phyloP scores from a whole-genome alignment of 1,140 invertebrate species.

The Hesperophylax magnus region DNA sequence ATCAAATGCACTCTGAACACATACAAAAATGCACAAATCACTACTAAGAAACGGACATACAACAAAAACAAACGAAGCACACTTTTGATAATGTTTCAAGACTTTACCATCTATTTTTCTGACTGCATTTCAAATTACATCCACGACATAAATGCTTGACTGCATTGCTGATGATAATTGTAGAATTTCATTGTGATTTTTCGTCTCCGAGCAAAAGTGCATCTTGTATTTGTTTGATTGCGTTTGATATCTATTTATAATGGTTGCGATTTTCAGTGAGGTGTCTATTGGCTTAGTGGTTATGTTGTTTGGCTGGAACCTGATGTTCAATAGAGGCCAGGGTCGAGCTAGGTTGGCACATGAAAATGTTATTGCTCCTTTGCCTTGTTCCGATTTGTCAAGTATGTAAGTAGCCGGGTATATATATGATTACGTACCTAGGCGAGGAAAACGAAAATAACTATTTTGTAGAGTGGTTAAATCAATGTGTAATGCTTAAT shows the following conservation, averaged over 20 bases:
- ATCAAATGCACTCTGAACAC: not conserved
- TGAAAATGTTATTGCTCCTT: slow-evolving; percentile 31
- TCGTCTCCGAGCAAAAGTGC: not conserved
- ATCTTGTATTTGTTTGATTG: not conserved
- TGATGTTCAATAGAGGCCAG: slow-evolving; percentile 8
- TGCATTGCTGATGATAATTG: not conserved
- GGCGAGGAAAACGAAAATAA: too few relatives aligned
- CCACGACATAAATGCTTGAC: not conserved
- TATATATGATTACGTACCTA: too few relatives aligned
- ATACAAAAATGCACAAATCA: not conserved
- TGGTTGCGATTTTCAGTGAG: not conserved
- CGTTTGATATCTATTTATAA: not conserved
- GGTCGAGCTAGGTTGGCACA: slow-evolving; percentile 6
- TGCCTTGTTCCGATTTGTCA: slow-evolving; percentile 23
- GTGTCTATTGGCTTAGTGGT: not conserved
- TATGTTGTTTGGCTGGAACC: not conserved
- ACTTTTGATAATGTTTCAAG: not conserved
- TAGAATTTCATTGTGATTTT: not conserved
- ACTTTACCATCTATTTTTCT: not conserved
- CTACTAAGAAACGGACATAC: not conserved
- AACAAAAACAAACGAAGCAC: not conserved
- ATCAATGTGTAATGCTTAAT: too few relatives aligned
- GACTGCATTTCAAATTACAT: not conserved
- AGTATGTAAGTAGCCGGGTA: not conserved
- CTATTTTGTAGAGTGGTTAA: too few relatives aligned